Percentiles rank a stretch among this genome's conserved stretches.
phyloP scores from a whole-genome alignment of 2,888 invertebrate species.

The Plagiodera versicolora region DNA sequence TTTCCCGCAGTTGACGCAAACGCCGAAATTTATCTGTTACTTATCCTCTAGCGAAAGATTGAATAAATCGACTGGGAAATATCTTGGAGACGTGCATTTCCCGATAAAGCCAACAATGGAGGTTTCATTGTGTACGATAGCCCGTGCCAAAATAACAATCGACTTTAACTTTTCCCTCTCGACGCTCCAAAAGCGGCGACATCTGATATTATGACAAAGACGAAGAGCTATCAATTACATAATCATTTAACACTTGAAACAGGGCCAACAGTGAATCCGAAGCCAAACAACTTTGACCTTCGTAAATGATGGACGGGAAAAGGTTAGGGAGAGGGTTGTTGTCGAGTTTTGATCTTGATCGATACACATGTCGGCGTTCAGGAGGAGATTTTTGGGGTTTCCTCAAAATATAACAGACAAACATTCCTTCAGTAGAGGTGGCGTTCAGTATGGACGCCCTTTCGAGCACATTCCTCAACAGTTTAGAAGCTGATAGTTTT shows the following conservation, averaged over 20 bases:
- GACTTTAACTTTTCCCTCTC: neutral
- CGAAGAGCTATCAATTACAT: neutral
- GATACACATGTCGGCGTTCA: neutral
- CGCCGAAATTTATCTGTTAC: constrained; percentile 39
- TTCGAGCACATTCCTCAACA: no score
- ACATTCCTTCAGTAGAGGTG: no score
- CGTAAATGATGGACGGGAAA: neutral
- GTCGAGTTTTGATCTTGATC: neutral
- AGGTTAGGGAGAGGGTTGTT: neutral
- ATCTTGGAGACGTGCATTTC: neutral
- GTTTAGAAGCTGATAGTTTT: no score
- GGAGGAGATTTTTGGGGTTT: no score
- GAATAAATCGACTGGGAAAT: constrained; percentile 3
- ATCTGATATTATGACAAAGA: neutral
- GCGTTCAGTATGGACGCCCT: no score
- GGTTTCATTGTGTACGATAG: neutral
- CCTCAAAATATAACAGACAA: no score
- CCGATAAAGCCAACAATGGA: neutral
- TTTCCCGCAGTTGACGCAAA: constrained; percentile 45
- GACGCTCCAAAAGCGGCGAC: neutral
- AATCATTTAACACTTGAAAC: constrained; percentile 1
- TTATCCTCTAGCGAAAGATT: constrained; percentile 10
- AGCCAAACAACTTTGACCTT: constrained; percentile 1
- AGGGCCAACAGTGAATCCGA: neutral
- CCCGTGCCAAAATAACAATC: neutral